Percentiles rank a stretch among this genome's conserved stretches.
Evolutionary conservation across 2,888 invertebrate genomes (phyloP).

Genomic region (Bursaphelenchus okinawaensis): DNA sequence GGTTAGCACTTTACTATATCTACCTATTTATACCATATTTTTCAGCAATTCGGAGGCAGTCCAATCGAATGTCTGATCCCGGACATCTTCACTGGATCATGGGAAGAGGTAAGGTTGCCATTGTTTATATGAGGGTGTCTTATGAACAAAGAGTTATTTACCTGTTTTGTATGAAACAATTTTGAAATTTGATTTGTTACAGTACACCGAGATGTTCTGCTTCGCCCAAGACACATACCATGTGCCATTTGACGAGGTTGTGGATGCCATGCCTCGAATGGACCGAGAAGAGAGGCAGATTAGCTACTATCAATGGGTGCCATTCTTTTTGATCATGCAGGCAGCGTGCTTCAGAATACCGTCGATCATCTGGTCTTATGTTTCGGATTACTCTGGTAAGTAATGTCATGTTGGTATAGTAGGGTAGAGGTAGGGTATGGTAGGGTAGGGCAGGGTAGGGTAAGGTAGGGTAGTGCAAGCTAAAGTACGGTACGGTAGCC

Average conservation of each 20-base stretch:
- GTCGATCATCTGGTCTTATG: constrained; percentile 41
- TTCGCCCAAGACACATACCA: constrained; percentile 42
- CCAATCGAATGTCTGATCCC: constrained; percentile 51
- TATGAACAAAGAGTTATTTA: background rate
- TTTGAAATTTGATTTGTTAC: constrained; percentile 9
- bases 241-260: constrained; percentile 32
- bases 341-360: constrained; percentile 46
- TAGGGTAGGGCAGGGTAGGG: too few relatives aligned
- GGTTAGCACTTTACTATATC: too few relatives aligned
- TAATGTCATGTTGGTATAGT: too few relatives aligned
- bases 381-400: constrained; percentile 42
- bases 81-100: constrained; percentile 42
- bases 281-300: constrained; percentile 28
- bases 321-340: constrained; percentile 45
- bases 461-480: too few relatives aligned
- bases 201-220: constrained; percentile 40
- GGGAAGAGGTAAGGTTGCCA: constrained; percentile 35
- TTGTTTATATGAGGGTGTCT: constrained; percentile 1
- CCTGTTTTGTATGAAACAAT: too few relatives aligned
- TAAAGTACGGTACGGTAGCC: too few relatives aligned
- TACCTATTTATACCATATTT: too few relatives aligned
- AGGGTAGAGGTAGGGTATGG: too few relatives aligned
- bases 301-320: constrained; percentile 44
- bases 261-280: constrained; percentile 17
- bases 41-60: constrained; percentile 50